Percentiles rank a stretch among this genome's conserved stretches.
Evolutionary conservation across 2,797 vertebrate genomes (phyloP).

Genomic region (Sebastes oblongus): DNA sequence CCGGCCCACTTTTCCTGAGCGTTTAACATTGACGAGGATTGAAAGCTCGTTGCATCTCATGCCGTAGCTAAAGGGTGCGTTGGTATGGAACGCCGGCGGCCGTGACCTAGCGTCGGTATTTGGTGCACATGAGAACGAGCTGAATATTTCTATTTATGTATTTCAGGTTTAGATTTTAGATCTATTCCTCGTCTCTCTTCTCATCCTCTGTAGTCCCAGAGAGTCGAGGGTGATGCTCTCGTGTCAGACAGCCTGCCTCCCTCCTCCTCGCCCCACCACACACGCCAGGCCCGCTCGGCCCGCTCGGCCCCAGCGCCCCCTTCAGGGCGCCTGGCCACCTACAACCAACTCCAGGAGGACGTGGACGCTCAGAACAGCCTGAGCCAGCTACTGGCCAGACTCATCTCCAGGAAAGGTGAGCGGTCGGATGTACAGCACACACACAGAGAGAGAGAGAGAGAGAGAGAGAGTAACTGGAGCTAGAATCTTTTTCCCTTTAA

Average conservation of each 20-base stretch:
- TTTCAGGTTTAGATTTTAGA: not conserved
- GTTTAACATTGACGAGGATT: no score
- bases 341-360: constrained; percentile 51
- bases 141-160: not conserved
- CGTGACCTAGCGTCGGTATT: no score
- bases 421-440: not conserved
- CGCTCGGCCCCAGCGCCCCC: constrained; percentile 60
- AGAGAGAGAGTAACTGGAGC: not conserved
- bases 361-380: constrained; percentile 58
- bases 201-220: constrained; percentile 35
- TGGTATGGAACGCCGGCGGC: no score
- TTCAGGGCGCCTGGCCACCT: constrained; percentile 38
- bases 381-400: constrained; percentile 74
- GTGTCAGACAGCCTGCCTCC: constrained; percentile 46
- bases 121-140: no score
- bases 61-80: no score
- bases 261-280: constrained; percentile 31
- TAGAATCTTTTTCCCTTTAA: not conserved
- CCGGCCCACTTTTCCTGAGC: no score
- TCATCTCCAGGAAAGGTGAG: constrained; percentile 78
- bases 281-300: constrained; percentile 60
- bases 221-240: constrained; percentile 32
- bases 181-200: no score
- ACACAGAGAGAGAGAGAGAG: not conserved
- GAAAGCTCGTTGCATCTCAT: no score